These are phyloP conservation scores for Anabacerthia variegaticeps DNA, from an alignment of 2,797 vertebrate genomes.

Conservation along the genomic window DNA sequence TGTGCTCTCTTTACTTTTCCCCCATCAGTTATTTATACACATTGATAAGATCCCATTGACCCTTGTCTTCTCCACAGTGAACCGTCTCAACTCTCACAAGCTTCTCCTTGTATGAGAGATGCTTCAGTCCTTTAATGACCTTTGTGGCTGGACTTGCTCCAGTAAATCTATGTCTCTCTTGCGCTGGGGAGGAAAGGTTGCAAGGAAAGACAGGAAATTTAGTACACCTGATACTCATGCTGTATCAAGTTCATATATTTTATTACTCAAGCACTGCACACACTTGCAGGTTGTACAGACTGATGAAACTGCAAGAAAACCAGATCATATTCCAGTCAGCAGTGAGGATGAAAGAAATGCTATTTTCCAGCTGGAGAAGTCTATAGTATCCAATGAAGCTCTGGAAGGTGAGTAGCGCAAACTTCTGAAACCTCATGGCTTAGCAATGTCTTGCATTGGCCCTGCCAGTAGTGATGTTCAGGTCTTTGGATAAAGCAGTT, in stretches of 20 bases:
- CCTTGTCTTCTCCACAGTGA: neutral
- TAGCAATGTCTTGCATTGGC: neutral
- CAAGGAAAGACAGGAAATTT: neutral
- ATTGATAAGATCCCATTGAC: neutral
- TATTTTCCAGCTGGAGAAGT: slow-evolving; percentile 85
- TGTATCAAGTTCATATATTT: neutral
- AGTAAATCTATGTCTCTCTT: neutral
- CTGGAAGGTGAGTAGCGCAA: slow-evolving; percentile 81
- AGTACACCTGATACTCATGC: neutral
- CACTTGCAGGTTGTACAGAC: slow-evolving; percentile 90
- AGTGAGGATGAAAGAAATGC: slow-evolving; percentile 95
- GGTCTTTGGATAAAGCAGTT: neutral
- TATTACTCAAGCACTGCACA: neutral
- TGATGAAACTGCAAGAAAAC: slow-evolving; percentile 91
- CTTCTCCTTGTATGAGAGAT: neutral
- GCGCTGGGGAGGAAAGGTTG: neutral
- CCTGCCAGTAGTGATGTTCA: neutral
- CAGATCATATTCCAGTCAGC: slow-evolving; percentile 88
- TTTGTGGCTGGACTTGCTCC: neutral
- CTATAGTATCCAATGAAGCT: slow-evolving; percentile 79
- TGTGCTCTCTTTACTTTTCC: neutral
- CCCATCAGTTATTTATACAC: neutral
- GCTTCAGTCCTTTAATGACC: neutral
- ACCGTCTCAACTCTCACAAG: neutral
- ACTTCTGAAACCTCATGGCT: neutral